Conservation (phyloP, 2,888 invertebrate genomes). For the Euplagia quadripunctaria region DNA sequence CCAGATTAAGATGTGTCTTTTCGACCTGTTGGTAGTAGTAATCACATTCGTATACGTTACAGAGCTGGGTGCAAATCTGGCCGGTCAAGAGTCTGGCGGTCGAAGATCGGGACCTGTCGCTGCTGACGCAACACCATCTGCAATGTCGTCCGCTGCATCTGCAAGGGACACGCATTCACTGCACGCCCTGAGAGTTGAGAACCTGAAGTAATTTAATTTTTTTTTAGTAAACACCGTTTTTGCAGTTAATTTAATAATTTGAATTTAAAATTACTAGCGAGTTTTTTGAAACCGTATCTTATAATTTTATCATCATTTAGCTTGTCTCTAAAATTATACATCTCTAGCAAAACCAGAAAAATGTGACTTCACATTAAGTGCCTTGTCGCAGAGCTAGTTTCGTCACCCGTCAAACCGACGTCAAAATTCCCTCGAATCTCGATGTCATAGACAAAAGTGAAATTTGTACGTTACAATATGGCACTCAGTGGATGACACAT, state of each 20-base stretch:
- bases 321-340: too few species aligned
- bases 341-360: too few species aligned
- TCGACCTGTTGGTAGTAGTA: neutral
- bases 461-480: too few species aligned
- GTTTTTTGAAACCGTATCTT: too few species aligned
- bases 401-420: too few species aligned
- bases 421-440: too few species aligned
- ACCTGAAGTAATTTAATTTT: slow-evolving; percentile 67
- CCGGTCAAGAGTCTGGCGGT: slow-evolving; percentile 89
- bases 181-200: slow-evolving; percentile 73
- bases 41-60: slow-evolving; percentile 21
- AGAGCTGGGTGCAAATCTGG: slow-evolving; percentile 96
- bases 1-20: neutral
- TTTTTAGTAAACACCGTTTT: neutral
- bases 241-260: neutral
- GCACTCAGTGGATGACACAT: neutral
- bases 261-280: neutral
- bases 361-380: too few species aligned
- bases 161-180: slow-evolving; percentile 66
- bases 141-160: slow-evolving; percentile 78
- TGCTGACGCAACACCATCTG: slow-evolving; percentile 84
- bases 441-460: too few species aligned
- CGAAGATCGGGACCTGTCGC: slow-evolving; percentile 65
- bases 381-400: too few species aligned
- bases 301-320: too few species aligned